These are phyloP conservation scores for Lacerta agilis DNA, from an alignment of 2,797 vertebrate species.

Conservation along the genomic window DNA sequence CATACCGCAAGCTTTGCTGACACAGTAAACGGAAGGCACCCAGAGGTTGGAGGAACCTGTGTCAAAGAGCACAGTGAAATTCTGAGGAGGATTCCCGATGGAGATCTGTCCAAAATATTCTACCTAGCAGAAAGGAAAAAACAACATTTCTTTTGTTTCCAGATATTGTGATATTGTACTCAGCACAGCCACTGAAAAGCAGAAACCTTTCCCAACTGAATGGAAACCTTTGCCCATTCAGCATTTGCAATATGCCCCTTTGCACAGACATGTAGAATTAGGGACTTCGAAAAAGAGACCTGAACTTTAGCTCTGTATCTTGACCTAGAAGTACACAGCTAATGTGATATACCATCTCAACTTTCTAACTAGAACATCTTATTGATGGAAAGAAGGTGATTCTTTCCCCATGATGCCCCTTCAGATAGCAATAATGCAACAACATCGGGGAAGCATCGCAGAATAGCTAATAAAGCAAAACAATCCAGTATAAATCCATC, in stretches of 20 bases:
- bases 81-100: conserved; percentile 75
- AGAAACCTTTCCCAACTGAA: not conserved
- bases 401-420: not conserved
- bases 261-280: not conserved
- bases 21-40: conserved; percentile 71
- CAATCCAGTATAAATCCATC: no score
- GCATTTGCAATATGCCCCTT: rapidly evolving
- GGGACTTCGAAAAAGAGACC: not conserved
- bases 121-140: conserved; percentile 12
- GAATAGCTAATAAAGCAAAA: no score
- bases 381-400: not conserved
- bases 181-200: not conserved
- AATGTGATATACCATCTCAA: not conserved
- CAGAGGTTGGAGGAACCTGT: conserved; percentile 80
- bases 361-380: not conserved
- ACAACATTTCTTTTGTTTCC: not conserved
- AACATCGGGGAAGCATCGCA: no score
- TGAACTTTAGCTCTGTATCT: no score
- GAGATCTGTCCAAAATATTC: conserved; percentile 78
- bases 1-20: conserved; percentile 78
- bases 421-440: no score
- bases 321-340: not conserved
- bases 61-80: conserved; percentile 79
- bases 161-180: rapidly evolving
- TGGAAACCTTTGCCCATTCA: not conserved